Percentiles rank a stretch among this genome's conserved stretches.
phyloP scores from a whole-genome alignment of 2,113 vertebrate species.

The Pitta sordida region DNA sequence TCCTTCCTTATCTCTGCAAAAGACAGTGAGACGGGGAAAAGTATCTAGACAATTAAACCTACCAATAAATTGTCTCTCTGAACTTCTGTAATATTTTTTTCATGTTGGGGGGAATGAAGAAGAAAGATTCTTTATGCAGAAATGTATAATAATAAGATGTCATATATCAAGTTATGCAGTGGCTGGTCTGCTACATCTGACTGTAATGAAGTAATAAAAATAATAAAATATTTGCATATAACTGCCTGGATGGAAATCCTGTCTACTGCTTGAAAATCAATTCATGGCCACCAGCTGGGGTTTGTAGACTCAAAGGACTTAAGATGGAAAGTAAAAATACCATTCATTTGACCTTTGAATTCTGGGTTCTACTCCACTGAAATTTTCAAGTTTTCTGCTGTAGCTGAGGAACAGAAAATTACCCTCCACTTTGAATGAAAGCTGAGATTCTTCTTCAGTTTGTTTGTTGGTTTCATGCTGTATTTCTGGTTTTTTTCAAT shows the following conservation, averaged over 20 bases:
- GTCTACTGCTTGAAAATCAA: neutral
- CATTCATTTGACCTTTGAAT: neutral
- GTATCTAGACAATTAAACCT: neutral
- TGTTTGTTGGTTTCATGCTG: neutral
- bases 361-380: neutral
- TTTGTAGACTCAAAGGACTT: neutral
- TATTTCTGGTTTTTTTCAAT: neutral
- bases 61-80: neutral
- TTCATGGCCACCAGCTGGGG: neutral
- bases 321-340: neutral
- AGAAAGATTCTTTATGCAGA: neutral
- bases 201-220: neutral
- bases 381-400: neutral
- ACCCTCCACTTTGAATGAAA: neutral
- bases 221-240: neutral
- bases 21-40: neutral
- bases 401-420: neutral
- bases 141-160: accelerated
- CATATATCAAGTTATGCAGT: neutral
- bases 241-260: neutral
- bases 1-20: neutral
- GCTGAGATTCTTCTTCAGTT: neutral
- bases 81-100: neutral
- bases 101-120: neutral
- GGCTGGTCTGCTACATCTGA: neutral